These are phyloP conservation scores for Acridotheres tristis DNA, from an alignment of 2,797 vertebrate species.

Conservation along the genomic window DNA sequence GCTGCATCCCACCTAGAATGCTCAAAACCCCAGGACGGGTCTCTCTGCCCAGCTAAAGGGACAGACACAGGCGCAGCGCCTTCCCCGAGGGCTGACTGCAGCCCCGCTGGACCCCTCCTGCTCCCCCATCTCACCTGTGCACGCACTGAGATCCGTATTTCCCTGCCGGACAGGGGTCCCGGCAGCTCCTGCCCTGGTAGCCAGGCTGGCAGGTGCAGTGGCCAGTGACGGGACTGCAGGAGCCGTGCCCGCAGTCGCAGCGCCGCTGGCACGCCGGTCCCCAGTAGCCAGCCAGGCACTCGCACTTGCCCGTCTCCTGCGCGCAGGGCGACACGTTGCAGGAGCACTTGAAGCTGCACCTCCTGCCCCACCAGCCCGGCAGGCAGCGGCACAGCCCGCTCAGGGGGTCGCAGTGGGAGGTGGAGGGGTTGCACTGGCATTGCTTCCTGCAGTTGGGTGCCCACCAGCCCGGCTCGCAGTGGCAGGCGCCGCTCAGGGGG, in stretches of 20 bases:
- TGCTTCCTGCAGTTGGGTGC: constrained; percentile 75
- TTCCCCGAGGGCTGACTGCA: rapidly evolving
- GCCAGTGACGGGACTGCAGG: constrained; percentile 76
- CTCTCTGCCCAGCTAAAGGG: background rate
- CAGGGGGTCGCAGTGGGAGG: constrained; percentile 78
- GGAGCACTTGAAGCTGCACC: constrained; percentile 80
- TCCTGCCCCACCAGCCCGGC: constrained; percentile 85
- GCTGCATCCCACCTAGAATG: background rate
- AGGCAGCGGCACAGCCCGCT: constrained; percentile 85
- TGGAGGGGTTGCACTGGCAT: constrained; percentile 79
- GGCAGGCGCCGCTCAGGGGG: constrained; percentile 81
- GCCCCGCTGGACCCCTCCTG: rapidly evolving
- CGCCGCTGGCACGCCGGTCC: constrained; percentile 78
- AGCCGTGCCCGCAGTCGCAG: constrained; percentile 84
- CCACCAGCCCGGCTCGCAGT: constrained; percentile 91
- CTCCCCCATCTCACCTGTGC: constrained; percentile 70
- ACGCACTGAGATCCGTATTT: constrained; percentile 83
- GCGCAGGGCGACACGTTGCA: constrained; percentile 85
- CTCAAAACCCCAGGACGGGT: rapidly evolving
- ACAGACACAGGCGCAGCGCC: rapidly evolving
- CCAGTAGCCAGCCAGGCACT: constrained; percentile 83
- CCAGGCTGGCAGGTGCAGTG: constrained; percentile 85
- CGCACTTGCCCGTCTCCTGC: constrained; percentile 82
- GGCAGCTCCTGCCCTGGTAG: constrained; percentile 82
- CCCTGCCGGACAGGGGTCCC: constrained; percentile 77